These are phyloP conservation scores for Spatulosminthurus flaviceps DNA, from an alignment of 2,888 invertebrate genomes.

Conservation along the genomic window DNA sequence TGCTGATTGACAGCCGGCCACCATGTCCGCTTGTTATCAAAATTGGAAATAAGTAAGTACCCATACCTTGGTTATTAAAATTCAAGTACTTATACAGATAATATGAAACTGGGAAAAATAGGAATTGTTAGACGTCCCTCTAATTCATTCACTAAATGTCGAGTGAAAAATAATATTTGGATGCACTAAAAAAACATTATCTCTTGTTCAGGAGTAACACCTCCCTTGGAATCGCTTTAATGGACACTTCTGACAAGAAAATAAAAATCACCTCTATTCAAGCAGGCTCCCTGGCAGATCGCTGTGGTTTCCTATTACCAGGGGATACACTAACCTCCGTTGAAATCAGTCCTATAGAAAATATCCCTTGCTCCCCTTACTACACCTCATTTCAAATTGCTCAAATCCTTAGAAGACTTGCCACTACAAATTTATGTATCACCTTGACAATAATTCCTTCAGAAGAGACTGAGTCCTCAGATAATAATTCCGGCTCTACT, in stretches of 20 bases:
- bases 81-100: no score
- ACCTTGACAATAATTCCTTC: slow-evolving; percentile 59
- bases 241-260: slow-evolving; percentile 58
- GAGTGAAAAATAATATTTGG: no score
- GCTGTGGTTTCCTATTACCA: slow-evolving; percentile 58
- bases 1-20: slow-evolving; percentile 59
- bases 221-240: slow-evolving; percentile 60
- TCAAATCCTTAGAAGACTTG: slow-evolving; percentile 59
- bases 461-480: slow-evolving; percentile 34
- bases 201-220: slow-evolving; percentile 55
- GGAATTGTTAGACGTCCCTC: no score
- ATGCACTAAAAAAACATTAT: neutral
- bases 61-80: no score
- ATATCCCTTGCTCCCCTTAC: slow-evolving; percentile 59
- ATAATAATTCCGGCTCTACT: slow-evolving; percentile 54
- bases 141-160: no score
- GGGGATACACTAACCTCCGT: slow-evolving; percentile 60
- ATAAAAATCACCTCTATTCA: slow-evolving; percentile 61
- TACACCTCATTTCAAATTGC: slow-evolving; percentile 62
- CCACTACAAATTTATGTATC: slow-evolving; percentile 51
- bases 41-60: slow-evolving; percentile 62
- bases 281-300: slow-evolving; percentile 57
- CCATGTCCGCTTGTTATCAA: slow-evolving; percentile 61
- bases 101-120: no score
- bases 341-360: slow-evolving; percentile 56